Percentiles rank a stretch among this genome's conserved stretches.
phyloP scores from a whole-genome alignment of 2,888 invertebrate genomes.

The Metellina segmentata region DNA sequence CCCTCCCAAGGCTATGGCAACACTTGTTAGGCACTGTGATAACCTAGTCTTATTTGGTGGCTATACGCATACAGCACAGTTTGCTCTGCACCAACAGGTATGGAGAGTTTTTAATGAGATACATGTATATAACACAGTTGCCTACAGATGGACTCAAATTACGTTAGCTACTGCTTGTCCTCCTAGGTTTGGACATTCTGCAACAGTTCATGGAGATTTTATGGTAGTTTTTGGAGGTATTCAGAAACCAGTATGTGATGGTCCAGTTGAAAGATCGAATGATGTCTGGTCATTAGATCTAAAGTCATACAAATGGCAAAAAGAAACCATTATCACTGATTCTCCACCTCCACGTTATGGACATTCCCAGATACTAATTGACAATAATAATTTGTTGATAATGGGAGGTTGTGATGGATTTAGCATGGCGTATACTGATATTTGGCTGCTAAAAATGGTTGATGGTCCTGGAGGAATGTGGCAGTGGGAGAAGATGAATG shows the following conservation, averaged over 20 bases:
- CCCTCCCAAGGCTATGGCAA: constrained; percentile 96
- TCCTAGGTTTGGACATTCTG: constrained; percentile 95
- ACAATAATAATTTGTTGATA: constrained; percentile 86
- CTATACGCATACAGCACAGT: constrained; percentile 93
- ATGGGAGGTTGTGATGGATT: constrained; percentile 83
- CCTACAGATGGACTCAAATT: constrained; percentile 87
- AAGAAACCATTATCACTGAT: constrained; percentile 86
- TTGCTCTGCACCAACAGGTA: constrained; percentile 83
- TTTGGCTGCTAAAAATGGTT: constrained; percentile 93
- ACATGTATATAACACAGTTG: constrained; percentile 90
- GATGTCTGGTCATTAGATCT: constrained; percentile 94
- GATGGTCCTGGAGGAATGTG: constrained; percentile 82
- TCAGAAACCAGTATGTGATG: constrained; percentile 78
- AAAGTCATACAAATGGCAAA: constrained; percentile 88
- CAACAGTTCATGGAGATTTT: constrained; percentile 86
- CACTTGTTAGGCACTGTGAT: constrained; percentile 92
- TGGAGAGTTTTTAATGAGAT: constrained; percentile 93
- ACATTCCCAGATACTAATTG: constrained; percentile 91
- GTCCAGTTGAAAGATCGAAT: constrained; percentile 83
- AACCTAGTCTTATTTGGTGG: constrained; percentile 94
- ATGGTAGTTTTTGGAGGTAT: constrained; percentile 83
- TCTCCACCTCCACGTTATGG: constrained; percentile 93
- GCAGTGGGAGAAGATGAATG: constrained; percentile 85
- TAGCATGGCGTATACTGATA: constrained; percentile 87
- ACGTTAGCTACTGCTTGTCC: constrained; percentile 83